These are phyloP conservation scores for Dysmachus trigonus DNA, from an alignment of 2,888 invertebrate genomes.

Conservation along the genomic window DNA sequence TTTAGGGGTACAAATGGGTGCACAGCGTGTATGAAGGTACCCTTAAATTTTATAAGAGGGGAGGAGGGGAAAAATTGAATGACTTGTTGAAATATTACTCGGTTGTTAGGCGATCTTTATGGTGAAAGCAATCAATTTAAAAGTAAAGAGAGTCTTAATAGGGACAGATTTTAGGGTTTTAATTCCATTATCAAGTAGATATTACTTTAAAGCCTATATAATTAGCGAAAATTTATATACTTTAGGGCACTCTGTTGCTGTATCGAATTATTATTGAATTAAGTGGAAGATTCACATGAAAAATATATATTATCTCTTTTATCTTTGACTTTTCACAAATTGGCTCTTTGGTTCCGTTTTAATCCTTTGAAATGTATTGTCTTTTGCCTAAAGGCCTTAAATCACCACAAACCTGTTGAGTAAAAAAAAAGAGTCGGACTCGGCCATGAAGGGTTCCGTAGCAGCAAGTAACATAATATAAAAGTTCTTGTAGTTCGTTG, in stretches of 20 bases:
- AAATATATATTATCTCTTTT: not conserved
- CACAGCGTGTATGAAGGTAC: not conserved
- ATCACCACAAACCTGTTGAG: not conserved
- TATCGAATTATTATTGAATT: not conserved
- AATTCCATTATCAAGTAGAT: not conserved
- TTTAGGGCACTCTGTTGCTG: not conserved
- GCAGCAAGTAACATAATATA: no score
- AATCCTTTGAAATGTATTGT: not conserved
- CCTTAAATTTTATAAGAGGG: not conserved
- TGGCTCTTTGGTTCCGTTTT: not conserved
- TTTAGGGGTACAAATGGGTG: not conserved
- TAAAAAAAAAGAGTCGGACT: not conserved
- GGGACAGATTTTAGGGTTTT: not conserved
- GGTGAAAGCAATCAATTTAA: not conserved
- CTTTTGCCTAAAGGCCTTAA: not conserved
- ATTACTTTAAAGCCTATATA: not conserved
- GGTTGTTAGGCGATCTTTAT: not conserved
- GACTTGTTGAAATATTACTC: not conserved
- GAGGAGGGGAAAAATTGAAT: not conserved
- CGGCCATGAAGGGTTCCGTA: no score
- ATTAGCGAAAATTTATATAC: not conserved
- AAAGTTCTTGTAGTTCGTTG: no score
- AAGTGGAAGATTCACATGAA: not conserved
- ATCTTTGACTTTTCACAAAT: not conserved
- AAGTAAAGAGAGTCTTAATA: not conserved